phyloP scores from a whole-genome alignment of 2,888 invertebrate genomes.

The Auanema freiburgensis region DNA sequence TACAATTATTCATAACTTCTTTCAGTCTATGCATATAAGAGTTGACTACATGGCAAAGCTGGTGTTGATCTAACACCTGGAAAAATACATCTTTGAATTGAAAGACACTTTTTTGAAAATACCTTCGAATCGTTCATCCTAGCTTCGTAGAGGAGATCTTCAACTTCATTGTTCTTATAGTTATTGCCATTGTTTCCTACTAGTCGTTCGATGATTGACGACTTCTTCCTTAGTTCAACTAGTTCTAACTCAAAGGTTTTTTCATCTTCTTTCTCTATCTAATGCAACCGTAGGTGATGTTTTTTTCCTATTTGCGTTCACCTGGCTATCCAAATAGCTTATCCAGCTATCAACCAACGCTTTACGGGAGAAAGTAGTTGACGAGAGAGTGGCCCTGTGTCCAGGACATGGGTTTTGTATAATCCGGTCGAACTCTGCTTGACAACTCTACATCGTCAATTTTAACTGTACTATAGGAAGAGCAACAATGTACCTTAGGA shows the following conservation, averaged over 20 bases:
- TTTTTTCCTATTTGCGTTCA: no score
- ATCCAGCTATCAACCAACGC: constrained; percentile 32
- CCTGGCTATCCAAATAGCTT: constrained; percentile 15
- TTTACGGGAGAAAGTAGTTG: constrained; percentile 26
- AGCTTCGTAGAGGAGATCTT: constrained; percentile 14
- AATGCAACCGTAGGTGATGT: no score
- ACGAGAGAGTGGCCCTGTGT: constrained; percentile 12
- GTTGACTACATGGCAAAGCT: no score
- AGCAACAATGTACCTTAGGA: constrained; percentile 21
- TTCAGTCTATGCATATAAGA: no score
- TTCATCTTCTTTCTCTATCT: constrained; percentile 19
- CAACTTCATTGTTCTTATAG: constrained; percentile 16
- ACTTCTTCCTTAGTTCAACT: constrained; percentile 13
- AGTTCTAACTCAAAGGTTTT: constrained; percentile 12
- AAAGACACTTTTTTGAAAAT: constrained; percentile 3
- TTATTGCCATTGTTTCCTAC: not conserved
- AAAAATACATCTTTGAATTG: constrained; percentile 23
- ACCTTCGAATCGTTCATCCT: constrained; percentile 21
- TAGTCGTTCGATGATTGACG: constrained; percentile 17
- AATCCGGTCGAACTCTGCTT: constrained; percentile 31
- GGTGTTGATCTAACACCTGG: constrained; percentile 16
- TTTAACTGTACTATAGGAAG: not conserved
- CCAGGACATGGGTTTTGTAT: constrained; percentile 26
- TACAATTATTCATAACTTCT: no score
- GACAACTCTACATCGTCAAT: constrained; percentile 18